Base-by-base conservation (phyloP, 2,888 invertebrate species). In the Ormyrus pomaceus region DNA sequence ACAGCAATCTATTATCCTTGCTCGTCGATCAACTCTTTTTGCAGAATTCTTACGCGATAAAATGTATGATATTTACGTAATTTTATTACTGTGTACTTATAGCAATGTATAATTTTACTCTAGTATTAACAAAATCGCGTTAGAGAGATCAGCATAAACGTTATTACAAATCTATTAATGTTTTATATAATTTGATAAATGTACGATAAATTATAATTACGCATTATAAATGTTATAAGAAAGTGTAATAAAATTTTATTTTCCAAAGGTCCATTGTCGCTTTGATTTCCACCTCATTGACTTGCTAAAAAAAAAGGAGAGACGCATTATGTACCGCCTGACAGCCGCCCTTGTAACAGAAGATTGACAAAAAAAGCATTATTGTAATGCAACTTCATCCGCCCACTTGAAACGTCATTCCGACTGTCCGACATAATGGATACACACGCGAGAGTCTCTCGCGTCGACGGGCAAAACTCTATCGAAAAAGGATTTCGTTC, bases 211-310 rank as follows among this genome's bases (percentile, higher is more conserved):
- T 62, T 5, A 61, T 58, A 46, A 10, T 10, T 19, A 7, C 19
- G 62, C n/a, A 66, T 51, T 55, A 4, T 4, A 34, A 34, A 76
- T 65, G 13, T 55, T 68, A 19, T 55, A 55, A 75, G n/a, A 6
- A 62, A 19, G 55, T 13, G 19, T 55, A 75, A 75, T 62, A 69
- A 76, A 75, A 59, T 48, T 55, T 62, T 69, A 62, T 76, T 68
- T 68, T 76, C 2, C 48, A 69, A 76, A 76, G 58, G 34, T 59
- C 45, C n/a, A 0, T 6, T 6, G 59, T 50, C 1, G 50, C 9
- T 50, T 19, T 70, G 6, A 70, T 59, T 59, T 50, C 59, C 59
- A 58, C 7, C 48, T 50, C 10, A 50, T 59, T 11, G 50, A 58
- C n/a, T 58, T 58, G 13, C 58, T 58, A 13, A 50, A 64, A 13